A percentile compares a stretch with the other conserved stretches of the same genome.
Conservation (phyloP, 1,140 invertebrate genomes). For the Bombus cullumanus region DNA sequence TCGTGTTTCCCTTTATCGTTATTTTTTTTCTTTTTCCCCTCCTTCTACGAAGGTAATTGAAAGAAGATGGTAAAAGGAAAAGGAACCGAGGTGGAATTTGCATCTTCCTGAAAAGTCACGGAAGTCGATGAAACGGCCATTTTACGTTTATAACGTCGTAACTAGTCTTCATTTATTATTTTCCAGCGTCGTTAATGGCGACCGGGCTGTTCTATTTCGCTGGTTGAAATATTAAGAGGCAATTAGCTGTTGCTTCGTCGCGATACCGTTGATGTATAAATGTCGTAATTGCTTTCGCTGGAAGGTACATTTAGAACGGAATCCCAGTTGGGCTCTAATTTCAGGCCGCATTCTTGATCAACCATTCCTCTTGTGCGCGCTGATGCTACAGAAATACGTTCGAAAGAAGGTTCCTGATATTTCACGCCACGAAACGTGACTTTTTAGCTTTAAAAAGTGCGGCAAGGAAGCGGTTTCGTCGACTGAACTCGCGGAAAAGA, state of each 20-base stretch:
- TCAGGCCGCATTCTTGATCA: constrained; percentile 1
- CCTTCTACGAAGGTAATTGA: background rate
- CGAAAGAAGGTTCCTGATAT: background rate
- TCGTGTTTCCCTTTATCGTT: too few species aligned
- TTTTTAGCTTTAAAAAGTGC: background rate
- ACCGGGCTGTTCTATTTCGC: background rate
- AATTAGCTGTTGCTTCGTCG: constrained; percentile 32
- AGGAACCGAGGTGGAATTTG: background rate
- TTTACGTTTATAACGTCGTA: background rate
- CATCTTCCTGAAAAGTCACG: background rate
- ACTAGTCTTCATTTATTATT: constrained; percentile 30
- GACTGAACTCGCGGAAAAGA: background rate
- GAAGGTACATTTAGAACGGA: constrained; percentile 28
- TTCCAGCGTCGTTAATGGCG: background rate
- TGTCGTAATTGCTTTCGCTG: constrained; percentile 32
- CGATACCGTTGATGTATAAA: constrained; percentile 32
- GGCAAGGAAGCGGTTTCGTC: background rate
- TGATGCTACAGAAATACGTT: too few species aligned
- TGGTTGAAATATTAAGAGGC: constrained; percentile 43
- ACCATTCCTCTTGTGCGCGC: background rate
- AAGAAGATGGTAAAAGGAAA: background rate
- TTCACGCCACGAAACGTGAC: too few species aligned
- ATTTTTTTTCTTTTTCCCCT: background rate
- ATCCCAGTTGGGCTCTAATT: constrained; percentile 15
- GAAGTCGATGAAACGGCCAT: background rate